These are phyloP conservation scores for Syrphus vitripennis DNA, from an alignment of 2,888 invertebrate genomes.

Conservation along the genomic window DNA sequence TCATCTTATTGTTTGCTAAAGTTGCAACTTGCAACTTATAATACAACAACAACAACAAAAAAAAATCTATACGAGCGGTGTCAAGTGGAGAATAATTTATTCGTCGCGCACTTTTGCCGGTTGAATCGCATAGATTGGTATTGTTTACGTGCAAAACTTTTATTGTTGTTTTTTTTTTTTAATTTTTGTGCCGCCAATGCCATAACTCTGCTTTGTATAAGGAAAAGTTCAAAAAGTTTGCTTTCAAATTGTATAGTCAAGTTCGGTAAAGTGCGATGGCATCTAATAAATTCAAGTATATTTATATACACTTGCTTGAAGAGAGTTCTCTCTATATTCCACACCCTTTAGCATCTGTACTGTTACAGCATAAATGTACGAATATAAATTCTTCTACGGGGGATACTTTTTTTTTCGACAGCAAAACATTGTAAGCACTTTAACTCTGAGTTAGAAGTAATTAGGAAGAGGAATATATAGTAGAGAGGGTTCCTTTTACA, in stretches of 20 bases:
- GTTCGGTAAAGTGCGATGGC: conserved; percentile 15
- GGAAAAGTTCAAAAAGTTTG: conserved; percentile 9
- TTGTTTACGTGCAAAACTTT: conserved; percentile 23
- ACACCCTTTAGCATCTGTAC: not conserved
- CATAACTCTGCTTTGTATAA: not conserved
- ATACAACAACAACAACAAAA: too few relatives aligned
- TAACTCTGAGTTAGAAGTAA: conserved; percentile 47
- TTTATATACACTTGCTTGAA: not conserved
- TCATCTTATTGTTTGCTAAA: not conserved
- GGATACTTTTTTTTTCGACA: conserved; percentile 52
- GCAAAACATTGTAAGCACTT: conserved; percentile 60
- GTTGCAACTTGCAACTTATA: not conserved
- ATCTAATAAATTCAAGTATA: conserved; percentile 16
- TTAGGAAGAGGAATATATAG: conserved; percentile 36
- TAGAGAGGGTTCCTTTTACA: conserved; percentile 11
- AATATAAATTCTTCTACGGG: not conserved
- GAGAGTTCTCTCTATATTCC: not conserved
- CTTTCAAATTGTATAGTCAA: not conserved
- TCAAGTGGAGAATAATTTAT: conserved; percentile 64
- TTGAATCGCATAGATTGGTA: conserved; percentile 40
- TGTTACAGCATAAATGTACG: not conserved
- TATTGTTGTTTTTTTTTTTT: not conserved
- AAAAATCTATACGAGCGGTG: conserved; percentile 34
- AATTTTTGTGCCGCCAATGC: not conserved
- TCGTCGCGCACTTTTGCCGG: conserved; percentile 29